Conservation (phyloP, 2,888 invertebrate genomes). For the Eupithecia abbreviata region DNA sequence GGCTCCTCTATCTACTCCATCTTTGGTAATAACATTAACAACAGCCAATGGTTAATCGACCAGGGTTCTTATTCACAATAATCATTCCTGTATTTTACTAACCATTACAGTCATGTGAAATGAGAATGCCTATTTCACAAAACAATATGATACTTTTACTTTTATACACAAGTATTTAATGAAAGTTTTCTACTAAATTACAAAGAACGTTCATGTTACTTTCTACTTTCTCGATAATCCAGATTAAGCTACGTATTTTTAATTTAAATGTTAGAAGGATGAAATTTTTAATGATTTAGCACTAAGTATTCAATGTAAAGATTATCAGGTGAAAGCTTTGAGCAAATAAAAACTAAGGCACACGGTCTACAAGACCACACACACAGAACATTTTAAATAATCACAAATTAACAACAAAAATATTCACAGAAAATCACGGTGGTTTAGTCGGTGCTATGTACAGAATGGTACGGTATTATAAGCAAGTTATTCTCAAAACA, state of each 20-base stretch:
- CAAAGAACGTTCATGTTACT: constrained; percentile 5
- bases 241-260: constrained; percentile 21
- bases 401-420: constrained; percentile 44
- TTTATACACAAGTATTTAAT: constrained; percentile 28
- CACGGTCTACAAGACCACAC: constrained; percentile 68
- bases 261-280: constrained; percentile 36
- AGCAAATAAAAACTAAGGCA: constrained; percentile 80
- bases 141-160: constrained; percentile 39
- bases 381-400: constrained; percentile 46
- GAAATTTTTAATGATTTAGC: constrained; percentile 45
- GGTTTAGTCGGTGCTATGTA: constrained; percentile 48
- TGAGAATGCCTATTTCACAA: constrained; percentile 40
- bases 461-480: constrained; percentile 24
- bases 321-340: constrained; percentile 74
- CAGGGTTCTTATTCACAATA: constrained; percentile 64
- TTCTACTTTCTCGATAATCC: constrained; percentile 19
- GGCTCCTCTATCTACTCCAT: constrained; percentile 72
- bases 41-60: constrained; percentile 70
- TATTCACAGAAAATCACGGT: constrained; percentile 59
- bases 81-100: constrained; percentile 53
- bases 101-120: constrained; percentile 46
- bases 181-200: constrained; percentile 20
- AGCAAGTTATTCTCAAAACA: constrained; percentile 27
- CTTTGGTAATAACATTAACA: constrained; percentile 82
- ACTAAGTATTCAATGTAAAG: constrained; percentile 59